phyloP scores from a whole-genome alignment of 2,113 vertebrate genomes.

The Planiliza haematocheilus region DNA sequence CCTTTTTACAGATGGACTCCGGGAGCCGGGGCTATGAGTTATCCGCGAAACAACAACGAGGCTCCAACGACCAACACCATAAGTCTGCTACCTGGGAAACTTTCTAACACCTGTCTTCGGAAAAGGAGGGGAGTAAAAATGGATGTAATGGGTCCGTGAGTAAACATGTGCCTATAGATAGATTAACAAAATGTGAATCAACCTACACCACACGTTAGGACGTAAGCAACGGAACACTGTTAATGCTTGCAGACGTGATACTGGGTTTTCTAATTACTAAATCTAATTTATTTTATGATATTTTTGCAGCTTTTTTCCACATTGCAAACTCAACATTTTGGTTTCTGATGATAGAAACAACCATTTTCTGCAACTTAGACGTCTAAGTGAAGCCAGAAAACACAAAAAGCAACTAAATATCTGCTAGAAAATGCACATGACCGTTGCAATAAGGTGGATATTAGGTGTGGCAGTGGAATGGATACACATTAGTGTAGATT shows the following conservation, averaged over 20 bases:
- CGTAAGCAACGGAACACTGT: background rate
- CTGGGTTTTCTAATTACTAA: too few species aligned
- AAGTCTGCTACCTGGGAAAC: slow-evolving; percentile 56
- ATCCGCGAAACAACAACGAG: slow-evolving; percentile 74
- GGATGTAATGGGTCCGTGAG: background rate
- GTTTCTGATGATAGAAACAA: too few species aligned
- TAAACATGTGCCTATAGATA: background rate
- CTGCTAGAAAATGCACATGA: slow-evolving; percentile 29
- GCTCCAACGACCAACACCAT: slow-evolving; percentile 56
- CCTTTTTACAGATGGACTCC: slow-evolving; percentile 85
- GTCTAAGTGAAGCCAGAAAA: too few species aligned
- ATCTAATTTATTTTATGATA: too few species aligned
- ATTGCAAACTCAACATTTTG: background rate
- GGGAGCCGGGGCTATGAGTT: slow-evolving; percentile 80
- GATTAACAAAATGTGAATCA: background rate
- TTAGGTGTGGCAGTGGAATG: slow-evolving; percentile 5
- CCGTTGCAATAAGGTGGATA: slow-evolving; percentile 1
- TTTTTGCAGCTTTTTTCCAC: background rate
- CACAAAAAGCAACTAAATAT: slow-evolving; percentile 15
- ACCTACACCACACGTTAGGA: too few species aligned
- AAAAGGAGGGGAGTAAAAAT: background rate
- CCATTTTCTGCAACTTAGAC: too few species aligned
- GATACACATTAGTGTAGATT: slow-evolving; percentile 62
- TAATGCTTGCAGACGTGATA: background rate
- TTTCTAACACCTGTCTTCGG: slow-evolving; percentile 41